Conservation (phyloP, 35 echinoderm and acorn worm genomes). For the Apostichopus japonicus region DNA sequence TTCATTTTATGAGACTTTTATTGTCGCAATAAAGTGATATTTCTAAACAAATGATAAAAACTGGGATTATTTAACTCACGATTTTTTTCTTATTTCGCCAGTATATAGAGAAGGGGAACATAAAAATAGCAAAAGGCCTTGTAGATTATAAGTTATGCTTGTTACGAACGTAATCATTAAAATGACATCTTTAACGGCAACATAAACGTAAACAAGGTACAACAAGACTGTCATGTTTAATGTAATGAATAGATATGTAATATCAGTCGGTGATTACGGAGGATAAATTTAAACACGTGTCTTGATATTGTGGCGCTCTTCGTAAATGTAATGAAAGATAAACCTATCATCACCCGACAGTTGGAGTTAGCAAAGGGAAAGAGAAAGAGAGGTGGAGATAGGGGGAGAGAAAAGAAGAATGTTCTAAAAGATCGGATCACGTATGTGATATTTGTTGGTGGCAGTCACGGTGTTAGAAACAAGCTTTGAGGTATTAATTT, state of each 20-base stretch:
- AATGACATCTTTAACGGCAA: neutral
- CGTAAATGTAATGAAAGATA: neutral
- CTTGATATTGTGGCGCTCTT: neutral
- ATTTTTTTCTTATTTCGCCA: neutral
- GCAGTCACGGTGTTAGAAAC: too few relatives aligned
- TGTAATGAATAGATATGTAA: conserved; percentile 11
- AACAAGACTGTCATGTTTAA: neutral
- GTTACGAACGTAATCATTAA: neutral
- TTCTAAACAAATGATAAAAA: conserved; percentile 50
- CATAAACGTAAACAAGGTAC: conserved; percentile 1
- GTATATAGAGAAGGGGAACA: neutral
- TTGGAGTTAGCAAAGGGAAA: too few relatives aligned
- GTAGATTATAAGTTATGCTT: neutral
- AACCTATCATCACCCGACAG: too few relatives aligned
- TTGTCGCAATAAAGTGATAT: conserved; percentile 27
- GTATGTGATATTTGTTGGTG: too few relatives aligned
- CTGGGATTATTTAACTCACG: conserved; percentile 32
- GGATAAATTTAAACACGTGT: neutral
- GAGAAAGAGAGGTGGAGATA: too few relatives aligned
- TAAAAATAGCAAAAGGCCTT: neutral
- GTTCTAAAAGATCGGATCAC: too few relatives aligned
- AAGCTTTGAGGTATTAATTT: too few relatives aligned
- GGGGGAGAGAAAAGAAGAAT: too few relatives aligned
- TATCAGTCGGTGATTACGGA: neutral
- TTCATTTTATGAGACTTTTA: conserved; percentile 47